A percentile compares a stretch with the other conserved stretches of the same genome.
phyloP scores from a whole-genome alignment of 2,797 vertebrate species.

The Notolabrus celidotus region DNA sequence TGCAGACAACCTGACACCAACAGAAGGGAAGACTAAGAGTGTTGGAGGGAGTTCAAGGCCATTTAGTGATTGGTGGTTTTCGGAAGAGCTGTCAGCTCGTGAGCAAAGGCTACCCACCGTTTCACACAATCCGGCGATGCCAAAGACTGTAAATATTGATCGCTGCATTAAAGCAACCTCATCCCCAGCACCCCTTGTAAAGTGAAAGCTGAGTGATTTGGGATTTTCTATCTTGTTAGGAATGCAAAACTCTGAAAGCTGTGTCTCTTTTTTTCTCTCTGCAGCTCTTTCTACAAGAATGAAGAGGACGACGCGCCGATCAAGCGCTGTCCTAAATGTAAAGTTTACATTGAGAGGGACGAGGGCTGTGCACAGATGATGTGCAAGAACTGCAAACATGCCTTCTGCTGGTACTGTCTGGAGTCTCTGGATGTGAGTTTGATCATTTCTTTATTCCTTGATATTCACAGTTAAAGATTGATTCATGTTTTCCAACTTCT shows the following conservation, averaged over 20 bases:
- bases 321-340: constrained; percentile 98
- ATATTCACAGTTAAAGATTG: background rate
- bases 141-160: constrained; percentile 46
- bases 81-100: background rate
- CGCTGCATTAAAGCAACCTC: constrained; percentile 14
- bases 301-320: constrained; percentile 93
- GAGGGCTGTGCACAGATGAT: constrained; percentile 99
- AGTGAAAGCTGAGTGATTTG: constrained; percentile 27
- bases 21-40: constrained; percentile 7
- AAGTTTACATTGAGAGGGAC: constrained; percentile 98
- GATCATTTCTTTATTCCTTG: background rate
- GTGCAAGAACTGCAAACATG: constrained; percentile 99
- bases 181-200: background rate
- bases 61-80: constrained; percentile 28
- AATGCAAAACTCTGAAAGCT: background rate
- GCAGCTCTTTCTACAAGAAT: constrained; percentile 85
- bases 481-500: background rate
- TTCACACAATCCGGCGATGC: constrained; percentile 12
- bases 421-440: constrained; percentile 98
- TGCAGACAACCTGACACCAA: constrained; percentile 18
- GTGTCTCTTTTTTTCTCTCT: background rate
- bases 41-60: constrained; percentile 28
- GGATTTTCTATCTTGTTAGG: background rate
- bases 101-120: background rate
- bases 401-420: constrained; percentile 99